Evolutionary conservation across 1,140 invertebrate species (phyloP), one percentile per base, ranked within the genome.

Genomic region (Dendroctonus ponderosae): DNA sequence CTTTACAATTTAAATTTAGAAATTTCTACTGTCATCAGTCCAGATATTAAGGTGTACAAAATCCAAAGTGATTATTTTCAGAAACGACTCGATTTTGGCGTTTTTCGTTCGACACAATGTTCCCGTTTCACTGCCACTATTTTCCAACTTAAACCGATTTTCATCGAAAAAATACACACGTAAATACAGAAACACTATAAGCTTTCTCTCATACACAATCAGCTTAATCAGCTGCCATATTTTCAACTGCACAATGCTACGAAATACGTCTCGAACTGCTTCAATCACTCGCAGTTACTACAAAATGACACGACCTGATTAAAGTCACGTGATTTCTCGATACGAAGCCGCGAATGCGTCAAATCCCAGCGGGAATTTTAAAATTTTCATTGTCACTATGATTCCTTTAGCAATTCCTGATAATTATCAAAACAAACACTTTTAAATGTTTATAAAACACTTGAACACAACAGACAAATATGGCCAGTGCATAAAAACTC

Each of bases 1-100:
- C 50, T 48, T 60, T 63, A 44, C 51, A 63, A 49, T 60, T 53
- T 53, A 63, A 61, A 42, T 61, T 61, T 63, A 63, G 61, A 61
- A 63, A 46, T 63, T 48, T 53, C 44, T 50, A 63, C 61, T 63
- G 61, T 63, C 61, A 63, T 54, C 61, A 44, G 50, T 37, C 57
- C 57, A 59, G 42, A 59, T 48, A 59, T 38, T 38, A 59, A 59
- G 43, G 57, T 59, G 57, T 37, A 48, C 42, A 48, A 59, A 48
- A 9, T 48, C 8, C 26, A 41, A 57, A 6, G 8, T 12, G n/a
- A 42, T 42, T 57, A 37, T 37, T 26, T 48, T 37, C 14, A 48
- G 7, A 37, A n/a, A 9, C 11, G 12, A 37, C 7, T 6, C n/a
- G 12, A 7, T 57, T 57, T 57, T 44, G 11, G 12, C 41, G 5